Evolutionary conservation across 1,140 invertebrate species (phyloP).

Genomic region (Ylistrum balloti): DNA sequence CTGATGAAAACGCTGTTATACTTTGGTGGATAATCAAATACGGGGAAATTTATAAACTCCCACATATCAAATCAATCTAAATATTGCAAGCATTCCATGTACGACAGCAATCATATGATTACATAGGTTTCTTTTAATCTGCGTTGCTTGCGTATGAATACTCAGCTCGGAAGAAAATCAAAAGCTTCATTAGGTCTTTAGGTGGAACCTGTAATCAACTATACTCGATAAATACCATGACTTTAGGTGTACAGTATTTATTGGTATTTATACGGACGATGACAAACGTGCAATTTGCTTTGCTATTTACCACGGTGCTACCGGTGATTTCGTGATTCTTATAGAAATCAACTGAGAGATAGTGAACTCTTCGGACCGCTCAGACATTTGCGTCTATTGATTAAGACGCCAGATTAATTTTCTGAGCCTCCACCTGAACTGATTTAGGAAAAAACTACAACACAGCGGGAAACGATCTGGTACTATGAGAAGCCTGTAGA

Average conservation of each 20-base stretch:
- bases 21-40: neutral
- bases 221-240: neutral
- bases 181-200: neutral
- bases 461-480: neutral
- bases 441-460: neutral
- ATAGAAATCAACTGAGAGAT: neutral
- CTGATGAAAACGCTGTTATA: neutral
- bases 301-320: neutral
- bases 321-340: neutral
- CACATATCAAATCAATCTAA: neutral
- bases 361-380: neutral
- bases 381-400: neutral
- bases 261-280: neutral
- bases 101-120: neutral
- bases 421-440: neutral
- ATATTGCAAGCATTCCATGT: neutral
- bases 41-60: neutral
- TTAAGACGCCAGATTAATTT: conserved; percentile 35
- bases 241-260: neutral
- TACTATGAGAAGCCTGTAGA: neutral
- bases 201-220: neutral
- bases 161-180: neutral
- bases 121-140: neutral
- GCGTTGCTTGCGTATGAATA: neutral
- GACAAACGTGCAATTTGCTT: neutral